Conservation (phyloP, 1,140 invertebrate species). For the Lysiphlebus fabarum region DNA sequence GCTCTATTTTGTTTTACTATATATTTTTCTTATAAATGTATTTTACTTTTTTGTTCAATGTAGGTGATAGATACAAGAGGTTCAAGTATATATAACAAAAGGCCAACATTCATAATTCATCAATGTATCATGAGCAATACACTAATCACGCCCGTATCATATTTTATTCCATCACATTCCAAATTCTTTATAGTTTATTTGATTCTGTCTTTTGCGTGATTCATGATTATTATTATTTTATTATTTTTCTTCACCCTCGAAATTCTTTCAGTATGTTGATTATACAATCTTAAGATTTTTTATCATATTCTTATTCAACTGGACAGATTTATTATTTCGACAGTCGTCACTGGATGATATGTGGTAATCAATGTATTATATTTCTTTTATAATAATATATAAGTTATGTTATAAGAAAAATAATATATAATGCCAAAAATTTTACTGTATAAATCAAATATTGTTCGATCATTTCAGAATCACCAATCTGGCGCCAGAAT, state of each 20-base stretch:
- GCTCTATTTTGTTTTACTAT: constrained; percentile 11
- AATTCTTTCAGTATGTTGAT: neutral
- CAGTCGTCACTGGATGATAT: too few relatives aligned
- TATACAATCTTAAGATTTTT: constrained; percentile 10
- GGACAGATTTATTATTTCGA: too few relatives aligned
- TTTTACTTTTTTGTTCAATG: constrained; percentile 10
- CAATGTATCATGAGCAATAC: constrained; percentile 23
- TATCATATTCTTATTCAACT: constrained; percentile 16
- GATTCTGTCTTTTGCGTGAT: constrained; percentile 11
- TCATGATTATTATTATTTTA: constrained; percentile 20
- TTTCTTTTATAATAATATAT: too few relatives aligned
- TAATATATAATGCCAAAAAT: too few relatives aligned
- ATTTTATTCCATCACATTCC: constrained; percentile 27
- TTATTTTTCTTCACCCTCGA: neutral
- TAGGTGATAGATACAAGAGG: constrained; percentile 22
- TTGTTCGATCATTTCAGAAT: too few relatives aligned
- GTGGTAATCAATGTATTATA: too few relatives aligned
- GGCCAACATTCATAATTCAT: constrained; percentile 25
- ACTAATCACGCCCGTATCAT: constrained; percentile 29
- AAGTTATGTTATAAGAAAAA: too few relatives aligned
- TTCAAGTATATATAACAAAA: constrained; percentile 16
- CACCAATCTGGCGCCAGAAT: too few relatives aligned
- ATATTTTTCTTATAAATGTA: constrained; percentile 1
- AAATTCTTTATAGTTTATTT: neutral
- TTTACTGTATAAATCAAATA: too few relatives aligned